Conservation (phyloP, 2,797 vertebrate species). For the Darevskia nairensis region DNA sequence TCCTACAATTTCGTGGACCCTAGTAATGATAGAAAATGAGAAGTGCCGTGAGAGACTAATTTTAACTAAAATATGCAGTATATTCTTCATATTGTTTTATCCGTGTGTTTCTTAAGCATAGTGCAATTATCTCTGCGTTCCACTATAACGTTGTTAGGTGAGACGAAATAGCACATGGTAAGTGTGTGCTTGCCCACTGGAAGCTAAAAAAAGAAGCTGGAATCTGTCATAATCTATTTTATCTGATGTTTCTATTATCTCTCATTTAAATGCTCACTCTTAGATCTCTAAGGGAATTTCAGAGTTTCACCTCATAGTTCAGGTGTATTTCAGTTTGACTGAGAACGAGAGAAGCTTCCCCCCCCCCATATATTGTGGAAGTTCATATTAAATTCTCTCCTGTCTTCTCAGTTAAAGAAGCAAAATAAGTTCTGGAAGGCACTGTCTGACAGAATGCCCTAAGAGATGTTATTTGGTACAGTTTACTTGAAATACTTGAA, state of each 20-base stretch:
- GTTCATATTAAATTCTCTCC: background rate
- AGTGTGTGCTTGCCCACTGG: slow-evolving; percentile 8
- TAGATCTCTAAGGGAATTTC: background rate
- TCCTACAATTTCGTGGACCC: background rate
- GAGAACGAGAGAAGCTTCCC: rapidly evolving
- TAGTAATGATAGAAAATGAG: background rate
- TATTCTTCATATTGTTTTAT: background rate
- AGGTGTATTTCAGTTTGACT: background rate
- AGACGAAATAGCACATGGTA: background rate
- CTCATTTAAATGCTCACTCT: background rate
- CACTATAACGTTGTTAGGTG: background rate
- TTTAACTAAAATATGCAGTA: slow-evolving; percentile 30
- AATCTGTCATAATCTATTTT: background rate
- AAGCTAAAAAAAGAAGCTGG: slow-evolving; percentile 34
- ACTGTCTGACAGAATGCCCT: background rate
- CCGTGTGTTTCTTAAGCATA: background rate
- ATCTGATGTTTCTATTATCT: background rate
- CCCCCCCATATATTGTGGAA: background rate
- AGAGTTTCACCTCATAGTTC: background rate
- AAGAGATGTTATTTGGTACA: background rate
- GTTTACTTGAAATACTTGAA: background rate
- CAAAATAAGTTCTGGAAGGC: background rate
- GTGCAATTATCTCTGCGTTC: background rate
- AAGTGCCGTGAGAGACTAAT: background rate
- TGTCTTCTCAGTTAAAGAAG: background rate